These are phyloP conservation scores for Nanorana parkeri DNA, from an alignment of 2,113 vertebrate genomes.

Conservation along the genomic window DNA sequence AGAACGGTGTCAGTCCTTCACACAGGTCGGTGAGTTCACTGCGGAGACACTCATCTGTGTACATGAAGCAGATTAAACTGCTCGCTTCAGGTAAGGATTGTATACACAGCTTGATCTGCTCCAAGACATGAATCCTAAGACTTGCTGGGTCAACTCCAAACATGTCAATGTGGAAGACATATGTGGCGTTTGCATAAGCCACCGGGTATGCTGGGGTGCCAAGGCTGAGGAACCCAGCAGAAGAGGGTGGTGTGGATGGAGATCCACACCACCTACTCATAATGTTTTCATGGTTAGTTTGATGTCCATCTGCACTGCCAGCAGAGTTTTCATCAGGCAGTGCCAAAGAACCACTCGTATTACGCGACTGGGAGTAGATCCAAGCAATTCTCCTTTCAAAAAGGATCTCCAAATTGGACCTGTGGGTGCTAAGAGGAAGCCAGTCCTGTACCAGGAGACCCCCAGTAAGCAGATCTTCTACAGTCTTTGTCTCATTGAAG, in stretches of 20 bases:
- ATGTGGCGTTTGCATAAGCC: slow-evolving; percentile 76
- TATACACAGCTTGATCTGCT: slow-evolving; percentile 73
- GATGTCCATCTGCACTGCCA: background rate
- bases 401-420: background rate
- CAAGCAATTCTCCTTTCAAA: background rate
- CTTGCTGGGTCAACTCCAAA: slow-evolving; percentile 76
- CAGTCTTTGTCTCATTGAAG: background rate
- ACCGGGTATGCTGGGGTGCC: slow-evolving; percentile 76
- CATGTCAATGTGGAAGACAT: slow-evolving; percentile 80
- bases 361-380: background rate
- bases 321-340: too few species aligned
- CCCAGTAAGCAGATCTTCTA: background rate
- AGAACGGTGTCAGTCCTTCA: slow-evolving; percentile 9
- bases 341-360: too few species aligned
- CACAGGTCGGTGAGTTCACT: background rate
- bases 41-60: background rate
- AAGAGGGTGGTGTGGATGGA: background rate
- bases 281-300: background rate
- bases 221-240: slow-evolving; percentile 75
- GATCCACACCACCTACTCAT: too few species aligned
- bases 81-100: slow-evolving; percentile 56
- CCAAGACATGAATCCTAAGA: slow-evolving; percentile 72
- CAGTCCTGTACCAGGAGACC: background rate
- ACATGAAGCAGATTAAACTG: background rate
- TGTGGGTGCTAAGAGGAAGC: slow-evolving; percentile 11